A percentile compares a stretch with the other conserved stretches of the same genome.
Evolutionary conservation across 2,888 invertebrate species (phyloP).

Genomic region (Lepeophtheirus nordmannii): DNA sequence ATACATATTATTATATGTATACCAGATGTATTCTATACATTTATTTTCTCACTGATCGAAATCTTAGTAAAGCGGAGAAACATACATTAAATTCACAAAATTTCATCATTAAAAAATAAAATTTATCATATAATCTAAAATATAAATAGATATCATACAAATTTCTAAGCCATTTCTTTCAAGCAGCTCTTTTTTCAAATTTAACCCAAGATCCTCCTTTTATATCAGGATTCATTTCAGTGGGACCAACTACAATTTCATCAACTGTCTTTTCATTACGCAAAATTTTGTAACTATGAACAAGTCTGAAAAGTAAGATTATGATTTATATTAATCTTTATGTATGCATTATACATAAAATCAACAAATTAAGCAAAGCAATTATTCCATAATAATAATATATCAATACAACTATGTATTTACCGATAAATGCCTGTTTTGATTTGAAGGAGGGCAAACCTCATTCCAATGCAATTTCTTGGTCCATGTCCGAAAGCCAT

Average conservation of each 20-base stretch:
- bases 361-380: not conserved
- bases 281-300: not conserved
- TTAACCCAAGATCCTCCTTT: not conserved
- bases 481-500: conserved; percentile 25
- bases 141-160: too few relatives aligned
- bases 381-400: not conserved
- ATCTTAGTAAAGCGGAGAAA: too few relatives aligned
- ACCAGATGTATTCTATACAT: too few relatives aligned
- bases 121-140: too few relatives aligned
- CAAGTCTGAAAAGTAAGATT: too few relatives aligned
- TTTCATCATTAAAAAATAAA: too few relatives aligned
- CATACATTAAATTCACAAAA: too few relatives aligned
- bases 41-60: too few relatives aligned
- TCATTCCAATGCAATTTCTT: conserved; percentile 25
- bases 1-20: too few relatives aligned
- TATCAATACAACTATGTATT: not conserved
- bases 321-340: not conserved
- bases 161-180: not conserved
- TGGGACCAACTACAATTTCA: not conserved
- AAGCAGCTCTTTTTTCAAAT: not conserved
- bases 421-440: conserved; percentile 3
- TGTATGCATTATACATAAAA: not conserved
- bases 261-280: not conserved
- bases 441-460: conserved; percentile 20
- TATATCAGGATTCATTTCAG: not conserved